These are phyloP conservation scores for Bergia sp. DNA, from an alignment of 92 coral and sea anemone genomes.

Conservation along the genomic window DNA sequence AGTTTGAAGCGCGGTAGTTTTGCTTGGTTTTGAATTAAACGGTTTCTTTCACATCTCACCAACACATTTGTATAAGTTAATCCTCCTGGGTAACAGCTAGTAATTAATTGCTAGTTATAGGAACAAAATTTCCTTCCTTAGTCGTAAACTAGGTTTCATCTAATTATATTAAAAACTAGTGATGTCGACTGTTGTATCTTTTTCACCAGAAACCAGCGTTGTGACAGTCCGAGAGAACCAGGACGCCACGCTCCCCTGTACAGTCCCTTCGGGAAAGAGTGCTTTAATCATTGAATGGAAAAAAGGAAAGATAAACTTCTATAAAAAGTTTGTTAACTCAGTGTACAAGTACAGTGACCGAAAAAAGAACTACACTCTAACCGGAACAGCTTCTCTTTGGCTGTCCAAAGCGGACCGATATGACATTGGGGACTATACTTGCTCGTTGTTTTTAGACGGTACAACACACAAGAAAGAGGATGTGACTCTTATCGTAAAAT, in stretches of 20 bases:
- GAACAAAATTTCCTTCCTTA: too few species aligned
- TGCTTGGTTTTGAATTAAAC: too few species aligned
- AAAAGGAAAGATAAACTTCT: conserved; percentile 45
- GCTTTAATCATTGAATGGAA: conserved; percentile 52
- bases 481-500: conserved; percentile 53
- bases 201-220: neutral
- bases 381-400: conserved; percentile 31
- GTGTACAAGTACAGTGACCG: conserved; percentile 13
- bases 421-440: conserved; percentile 58
- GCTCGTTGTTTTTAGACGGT: neutral
- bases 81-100: too few species aligned
- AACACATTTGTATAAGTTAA: too few species aligned
- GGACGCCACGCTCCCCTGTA: conserved; percentile 66
- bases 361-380: conserved; percentile 2
- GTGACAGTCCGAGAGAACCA: conserved; percentile 68
- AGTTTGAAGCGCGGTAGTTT: too few species aligned
- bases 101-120: too few species aligned
- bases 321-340: neutral
- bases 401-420: conserved; percentile 51
- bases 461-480: neutral
- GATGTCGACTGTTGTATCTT: neutral
- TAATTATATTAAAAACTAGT: too few species aligned
- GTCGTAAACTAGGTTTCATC: too few species aligned
- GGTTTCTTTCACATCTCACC: too few species aligned
- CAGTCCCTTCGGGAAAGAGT: conserved; percentile 36